Percentiles rank a stretch among this genome's conserved stretches.
Conservation (phyloP, 1,140 invertebrate species). For the Drosophila novamexicana region DNA sequence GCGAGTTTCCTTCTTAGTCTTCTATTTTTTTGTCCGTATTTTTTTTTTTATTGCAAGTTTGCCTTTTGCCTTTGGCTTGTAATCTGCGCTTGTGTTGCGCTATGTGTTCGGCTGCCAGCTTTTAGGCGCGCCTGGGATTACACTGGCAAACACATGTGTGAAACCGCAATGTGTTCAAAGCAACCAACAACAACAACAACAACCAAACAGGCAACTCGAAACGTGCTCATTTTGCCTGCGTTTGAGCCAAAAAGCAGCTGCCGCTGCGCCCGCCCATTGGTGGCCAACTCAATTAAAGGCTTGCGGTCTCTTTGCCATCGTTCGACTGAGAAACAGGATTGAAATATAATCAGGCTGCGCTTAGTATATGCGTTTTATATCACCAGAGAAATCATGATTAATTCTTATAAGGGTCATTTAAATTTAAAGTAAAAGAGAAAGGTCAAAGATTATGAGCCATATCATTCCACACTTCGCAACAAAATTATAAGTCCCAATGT, state of each 20-base stretch:
- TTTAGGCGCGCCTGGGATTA: conserved; percentile 68
- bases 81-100: conserved; percentile 53
- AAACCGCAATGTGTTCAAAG: conserved; percentile 66
- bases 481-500: no score
- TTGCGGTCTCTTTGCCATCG: conserved; percentile 53
- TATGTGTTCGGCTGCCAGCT: conserved; percentile 39
- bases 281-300: conserved; percentile 67
- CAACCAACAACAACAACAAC: conserved; percentile 27
- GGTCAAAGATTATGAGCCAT: no score
- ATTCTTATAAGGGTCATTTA: not conserved
- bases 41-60: conserved; percentile 66
- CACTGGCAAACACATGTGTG: conserved; percentile 51
- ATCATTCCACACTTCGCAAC: no score
- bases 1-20: conserved; percentile 23
- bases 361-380: not conserved
- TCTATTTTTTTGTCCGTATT: conserved; percentile 30
- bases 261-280: conserved; percentile 28
- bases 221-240: conserved; percentile 52
- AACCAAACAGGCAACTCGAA: conserved; percentile 47
- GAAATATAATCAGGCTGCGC: not conserved
- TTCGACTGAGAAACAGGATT: conserved; percentile 5
- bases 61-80: conserved; percentile 40
- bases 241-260: conserved; percentile 31
- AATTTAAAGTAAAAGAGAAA: not conserved
- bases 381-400: not conserved